Percentiles rank a stretch among this genome's conserved stretches.
Conservation (phyloP, 2,113 vertebrate genomes). For the Tylochromis polylepis region DNA sequence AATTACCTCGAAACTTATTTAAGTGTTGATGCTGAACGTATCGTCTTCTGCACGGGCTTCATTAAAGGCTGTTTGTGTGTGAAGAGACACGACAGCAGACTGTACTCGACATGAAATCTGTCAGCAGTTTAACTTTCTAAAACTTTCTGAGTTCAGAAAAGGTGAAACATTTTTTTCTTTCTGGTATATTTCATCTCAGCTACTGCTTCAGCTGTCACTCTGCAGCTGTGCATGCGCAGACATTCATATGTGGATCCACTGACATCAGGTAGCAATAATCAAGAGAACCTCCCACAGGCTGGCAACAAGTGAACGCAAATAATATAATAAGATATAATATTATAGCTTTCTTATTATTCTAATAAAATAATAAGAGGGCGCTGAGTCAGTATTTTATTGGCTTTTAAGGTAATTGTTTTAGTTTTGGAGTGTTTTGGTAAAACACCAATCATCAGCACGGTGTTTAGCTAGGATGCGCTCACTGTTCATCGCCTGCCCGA, state of each 20-base stretch:
- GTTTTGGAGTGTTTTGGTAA: background rate
- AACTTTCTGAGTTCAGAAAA: background rate
- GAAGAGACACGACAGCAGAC: background rate
- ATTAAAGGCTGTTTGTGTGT: conserved; percentile 32
- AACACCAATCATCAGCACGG: background rate
- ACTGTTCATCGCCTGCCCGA: background rate
- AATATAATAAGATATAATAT: background rate
- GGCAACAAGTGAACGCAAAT: background rate
- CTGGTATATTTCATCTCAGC: background rate
- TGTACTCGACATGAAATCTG: conserved; percentile 15
- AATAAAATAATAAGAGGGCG: background rate
- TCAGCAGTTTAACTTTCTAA: conserved; percentile 2
- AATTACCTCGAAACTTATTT: conserved; percentile 58
- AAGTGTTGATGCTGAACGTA: conserved; percentile 38
- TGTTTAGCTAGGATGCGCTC: background rate
- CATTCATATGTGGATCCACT: background rate
- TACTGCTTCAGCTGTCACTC: background rate
- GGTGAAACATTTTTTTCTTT: background rate
- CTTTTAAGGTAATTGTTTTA: background rate
- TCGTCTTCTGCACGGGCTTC: conserved; percentile 22
- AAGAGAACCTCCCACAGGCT: background rate
- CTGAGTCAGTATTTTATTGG: background rate
- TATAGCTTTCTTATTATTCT: background rate
- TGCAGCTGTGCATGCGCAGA: too few relatives aligned
- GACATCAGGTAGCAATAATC: background rate